Evolutionary conservation across 2,113 vertebrate genomes (phyloP).

Genomic region (Xiphias gladius): DNA sequence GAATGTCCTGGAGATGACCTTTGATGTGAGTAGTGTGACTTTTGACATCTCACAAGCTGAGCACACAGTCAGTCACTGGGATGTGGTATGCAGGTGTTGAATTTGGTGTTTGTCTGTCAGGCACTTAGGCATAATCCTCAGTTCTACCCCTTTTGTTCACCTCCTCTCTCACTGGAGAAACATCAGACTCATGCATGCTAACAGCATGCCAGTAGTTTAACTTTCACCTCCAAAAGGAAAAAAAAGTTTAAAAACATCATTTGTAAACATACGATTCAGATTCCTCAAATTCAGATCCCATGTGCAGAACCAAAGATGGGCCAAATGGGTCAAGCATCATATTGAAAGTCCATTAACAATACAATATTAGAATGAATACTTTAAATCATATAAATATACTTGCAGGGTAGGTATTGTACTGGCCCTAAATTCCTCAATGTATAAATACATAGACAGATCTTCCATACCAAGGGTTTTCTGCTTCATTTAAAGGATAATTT

Average conservation of each 20-base stretch:
- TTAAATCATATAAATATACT: too few species aligned
- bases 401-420: too few species aligned
- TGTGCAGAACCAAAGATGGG: not conserved
- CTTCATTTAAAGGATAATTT: too few species aligned
- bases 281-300: not conserved
- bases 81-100: not conserved
- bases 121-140: not conserved
- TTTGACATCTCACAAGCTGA: constrained; percentile 31
- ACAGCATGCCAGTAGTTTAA: not conserved
- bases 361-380: too few species aligned
- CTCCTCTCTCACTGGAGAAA: not conserved
- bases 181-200: not conserved
- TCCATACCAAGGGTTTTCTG: too few species aligned
- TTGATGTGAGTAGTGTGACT: constrained; percentile 87
- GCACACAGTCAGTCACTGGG: not conserved
- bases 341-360: too few species aligned
- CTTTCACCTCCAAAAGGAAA: too few species aligned
- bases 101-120: constrained; percentile 2
- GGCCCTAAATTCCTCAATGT: too few species aligned
- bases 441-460: too few species aligned
- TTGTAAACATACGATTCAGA: not conserved
- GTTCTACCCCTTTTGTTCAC: not conserved
- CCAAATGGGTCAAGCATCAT: not conserved
- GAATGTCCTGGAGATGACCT: constrained; percentile 94
- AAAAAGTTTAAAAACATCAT: too few species aligned